Evolutionary conservation across 2,888 invertebrate species (phyloP).

Genomic region (Caenorhabditis doughertyi): DNA sequence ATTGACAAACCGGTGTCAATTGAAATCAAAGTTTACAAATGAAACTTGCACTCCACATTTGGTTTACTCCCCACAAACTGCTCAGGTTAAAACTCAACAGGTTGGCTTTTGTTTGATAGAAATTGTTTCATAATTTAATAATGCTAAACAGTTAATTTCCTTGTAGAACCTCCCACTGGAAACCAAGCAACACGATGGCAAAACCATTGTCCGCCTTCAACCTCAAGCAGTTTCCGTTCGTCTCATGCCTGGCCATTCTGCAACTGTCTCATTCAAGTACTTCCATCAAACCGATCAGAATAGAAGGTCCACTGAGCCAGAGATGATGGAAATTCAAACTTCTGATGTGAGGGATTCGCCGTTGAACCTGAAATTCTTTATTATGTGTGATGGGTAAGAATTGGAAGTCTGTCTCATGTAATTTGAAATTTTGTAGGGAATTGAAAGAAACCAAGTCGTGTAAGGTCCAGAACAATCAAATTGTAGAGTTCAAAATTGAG

Average conservation of each 20-base stretch:
- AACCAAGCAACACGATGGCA: slow-evolving; percentile 72
- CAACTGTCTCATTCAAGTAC: slow-evolving; percentile 78
- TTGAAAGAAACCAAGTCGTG: slow-evolving; percentile 73
- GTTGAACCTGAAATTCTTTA: slow-evolving; percentile 75
- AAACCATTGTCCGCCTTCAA: slow-evolving; percentile 76
- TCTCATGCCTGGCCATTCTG: slow-evolving; percentile 79
- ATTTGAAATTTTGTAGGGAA: slow-evolving; percentile 62
- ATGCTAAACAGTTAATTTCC: no score
- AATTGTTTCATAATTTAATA: no score
- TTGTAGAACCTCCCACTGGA: slow-evolving; percentile 79
- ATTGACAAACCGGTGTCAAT: slow-evolving; percentile 71
- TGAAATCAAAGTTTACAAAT: slow-evolving; percentile 69
- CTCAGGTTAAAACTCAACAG: slow-evolving; percentile 74
- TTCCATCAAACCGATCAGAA: slow-evolving; percentile 69
- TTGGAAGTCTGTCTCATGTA: neutral
- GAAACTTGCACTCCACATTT: slow-evolving; percentile 73
- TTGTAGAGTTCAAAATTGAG: slow-evolving; percentile 59
- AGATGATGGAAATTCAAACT: slow-evolving; percentile 78
- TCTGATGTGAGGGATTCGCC: slow-evolving; percentile 73
- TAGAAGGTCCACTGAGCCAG: slow-evolving; percentile 30
- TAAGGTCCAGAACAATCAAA: slow-evolving; percentile 65
- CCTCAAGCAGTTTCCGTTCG: slow-evolving; percentile 78
- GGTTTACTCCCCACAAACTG: slow-evolving; percentile 75
- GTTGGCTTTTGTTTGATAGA: no score
- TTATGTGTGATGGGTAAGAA: slow-evolving; percentile 77